Percentiles rank a stretch among this genome's conserved stretches.
Conservation (phyloP, 2,888 invertebrate genomes). For the Dynastes hyllus region DNA sequence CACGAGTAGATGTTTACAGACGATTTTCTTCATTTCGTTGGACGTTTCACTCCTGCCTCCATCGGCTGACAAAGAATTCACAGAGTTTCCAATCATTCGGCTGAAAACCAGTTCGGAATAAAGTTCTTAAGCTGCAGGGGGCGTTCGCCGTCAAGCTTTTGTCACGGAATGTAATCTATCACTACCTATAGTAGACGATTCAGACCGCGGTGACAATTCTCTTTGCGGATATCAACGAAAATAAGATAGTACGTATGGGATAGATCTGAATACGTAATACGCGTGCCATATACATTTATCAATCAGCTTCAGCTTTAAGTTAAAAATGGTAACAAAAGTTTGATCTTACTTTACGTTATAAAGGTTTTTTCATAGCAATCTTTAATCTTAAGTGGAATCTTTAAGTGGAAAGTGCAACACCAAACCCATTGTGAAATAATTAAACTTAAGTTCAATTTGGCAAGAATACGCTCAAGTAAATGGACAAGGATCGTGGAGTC, state of each 20-base stretch:
- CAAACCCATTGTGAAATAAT: no score
- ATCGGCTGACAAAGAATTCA: conserved; percentile 40
- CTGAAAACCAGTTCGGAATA: conserved; percentile 39
- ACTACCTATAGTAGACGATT: conserved; percentile 33
- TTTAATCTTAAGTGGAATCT: no score
- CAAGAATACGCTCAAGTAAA: no score
- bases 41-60: conserved; percentile 3
- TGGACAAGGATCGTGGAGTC: no score
- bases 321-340: no score
- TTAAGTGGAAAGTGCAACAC: no score
- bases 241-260: conserved; percentile 20
- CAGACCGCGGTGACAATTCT: conserved; percentile 41
- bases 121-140: conserved; percentile 38
- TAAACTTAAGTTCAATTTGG: no score
- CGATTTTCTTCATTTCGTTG: conserved; percentile 34
- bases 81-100: conserved; percentile 42
- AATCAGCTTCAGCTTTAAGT: not conserved
- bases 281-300: not conserved
- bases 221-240: conserved; percentile 37
- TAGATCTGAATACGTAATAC: conserved; percentile 17
- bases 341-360: no score
- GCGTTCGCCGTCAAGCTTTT: conserved; percentile 43
- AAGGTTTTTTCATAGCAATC: no score
- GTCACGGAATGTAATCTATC: conserved; percentile 44
- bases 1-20: conserved; percentile 17